Percentiles rank a stretch among this genome's conserved stretches.
phyloP scores from a whole-genome alignment of 92 coral and sea anemone species.

The Palythoa caribaeorum region DNA sequence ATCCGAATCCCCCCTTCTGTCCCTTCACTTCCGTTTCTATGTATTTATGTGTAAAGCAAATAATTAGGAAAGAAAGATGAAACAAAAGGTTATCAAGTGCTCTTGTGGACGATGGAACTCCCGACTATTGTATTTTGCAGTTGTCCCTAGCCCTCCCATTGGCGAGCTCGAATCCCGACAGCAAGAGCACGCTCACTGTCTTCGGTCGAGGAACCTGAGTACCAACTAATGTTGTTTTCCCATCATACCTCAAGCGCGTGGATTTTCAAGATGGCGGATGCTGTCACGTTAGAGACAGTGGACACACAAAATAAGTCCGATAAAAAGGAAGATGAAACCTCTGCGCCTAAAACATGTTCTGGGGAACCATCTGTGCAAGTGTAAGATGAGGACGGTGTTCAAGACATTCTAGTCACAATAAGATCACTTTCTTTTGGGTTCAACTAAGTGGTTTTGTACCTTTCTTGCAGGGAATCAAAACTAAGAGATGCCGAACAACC shows the following conservation, averaged over 20 bases:
- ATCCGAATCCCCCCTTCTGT: no score
- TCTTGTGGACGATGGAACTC: neutral
- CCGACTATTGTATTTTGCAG: no score
- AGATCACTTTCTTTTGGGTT: neutral
- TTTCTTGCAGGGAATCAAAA: neutral
- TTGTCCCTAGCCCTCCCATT: no score
- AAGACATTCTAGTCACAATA: neutral
- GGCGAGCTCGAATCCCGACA: no score
- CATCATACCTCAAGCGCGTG: constrained; percentile 20
- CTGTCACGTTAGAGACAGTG: neutral
- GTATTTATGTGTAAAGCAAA: no score
- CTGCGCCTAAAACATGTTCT: neutral
- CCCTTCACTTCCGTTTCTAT: no score
- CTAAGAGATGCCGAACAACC: constrained; percentile 50
- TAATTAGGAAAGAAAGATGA: neutral
- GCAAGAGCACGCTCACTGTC: no score
- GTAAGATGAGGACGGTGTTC: neutral
- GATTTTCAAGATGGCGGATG: constrained; percentile 68
- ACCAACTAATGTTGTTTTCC: neutral
- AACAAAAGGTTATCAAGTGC: neutral
- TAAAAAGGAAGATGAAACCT: neutral
- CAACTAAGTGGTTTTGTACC: neutral
- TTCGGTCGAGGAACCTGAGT: neutral
- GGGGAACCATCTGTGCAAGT: neutral
- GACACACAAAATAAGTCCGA: neutral